Evolutionary conservation across 2,888 invertebrate genomes (phyloP).

Genomic region (Mactromeris polynyma): DNA sequence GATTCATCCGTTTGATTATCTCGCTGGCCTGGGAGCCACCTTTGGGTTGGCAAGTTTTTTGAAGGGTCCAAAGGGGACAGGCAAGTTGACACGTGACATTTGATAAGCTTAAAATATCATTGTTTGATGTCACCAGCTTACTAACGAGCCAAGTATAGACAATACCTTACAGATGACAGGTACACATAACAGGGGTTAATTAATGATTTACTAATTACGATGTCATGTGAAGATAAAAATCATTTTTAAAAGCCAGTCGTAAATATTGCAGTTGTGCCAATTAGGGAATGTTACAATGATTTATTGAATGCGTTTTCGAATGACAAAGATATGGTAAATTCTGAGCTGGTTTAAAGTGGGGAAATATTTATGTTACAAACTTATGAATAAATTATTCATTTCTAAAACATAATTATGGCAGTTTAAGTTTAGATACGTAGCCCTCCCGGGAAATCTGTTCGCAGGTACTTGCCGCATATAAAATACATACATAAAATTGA

Average conservation of each 20-base stretch:
- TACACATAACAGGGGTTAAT: background rate
- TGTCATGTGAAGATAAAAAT: background rate
- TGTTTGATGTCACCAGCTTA: background rate
- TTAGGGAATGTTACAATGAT: background rate
- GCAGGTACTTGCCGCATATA: too few species aligned
- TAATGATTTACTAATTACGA: conserved; percentile 17
- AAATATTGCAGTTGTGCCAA: background rate
- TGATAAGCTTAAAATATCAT: background rate
- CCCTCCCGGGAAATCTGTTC: too few species aligned
- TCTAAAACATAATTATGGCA: too few species aligned
- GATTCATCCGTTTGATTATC: background rate
- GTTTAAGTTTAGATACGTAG: too few species aligned
- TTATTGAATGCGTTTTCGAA: background rate
- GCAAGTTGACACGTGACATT: conserved; percentile 10
- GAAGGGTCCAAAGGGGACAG: conserved; percentile 25
- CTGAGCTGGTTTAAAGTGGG: too few species aligned
- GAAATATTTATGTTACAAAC: too few species aligned
- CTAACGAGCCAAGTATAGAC: background rate
- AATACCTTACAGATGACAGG: background rate
- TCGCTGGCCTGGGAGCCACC: background rate
- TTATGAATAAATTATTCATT: too few species aligned
- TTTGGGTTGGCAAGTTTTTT: conserved; percentile 24
- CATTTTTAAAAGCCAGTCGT: background rate
- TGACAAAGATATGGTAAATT: too few species aligned
- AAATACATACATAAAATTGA: too few species aligned